Evolutionary conservation across 2,113 vertebrate species (phyloP).

Genomic region (Eretmochelys imbricata): DNA sequence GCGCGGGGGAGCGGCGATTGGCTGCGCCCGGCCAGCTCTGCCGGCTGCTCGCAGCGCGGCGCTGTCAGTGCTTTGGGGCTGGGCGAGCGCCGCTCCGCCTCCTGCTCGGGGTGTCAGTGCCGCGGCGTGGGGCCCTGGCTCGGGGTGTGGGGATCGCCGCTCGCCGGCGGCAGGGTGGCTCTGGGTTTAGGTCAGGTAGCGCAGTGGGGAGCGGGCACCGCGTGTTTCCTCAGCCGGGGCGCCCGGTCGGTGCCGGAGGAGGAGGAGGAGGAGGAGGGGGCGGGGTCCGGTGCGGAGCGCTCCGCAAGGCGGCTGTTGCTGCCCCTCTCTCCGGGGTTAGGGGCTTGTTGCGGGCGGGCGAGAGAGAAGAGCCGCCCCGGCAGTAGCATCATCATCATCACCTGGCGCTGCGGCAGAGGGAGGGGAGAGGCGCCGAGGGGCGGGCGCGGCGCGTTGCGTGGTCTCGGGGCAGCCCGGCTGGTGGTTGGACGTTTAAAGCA

Average conservation of each 20-base stretch:
- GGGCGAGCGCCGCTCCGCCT: not conserved
- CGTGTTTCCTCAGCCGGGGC: not conserved
- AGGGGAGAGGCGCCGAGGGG: not conserved
- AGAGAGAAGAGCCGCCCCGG: not conserved
- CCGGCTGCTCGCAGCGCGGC: not conserved
- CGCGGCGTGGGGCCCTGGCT: not conserved
- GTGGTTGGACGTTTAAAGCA: slow-evolving; percentile 53
- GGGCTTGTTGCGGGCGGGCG: not conserved
- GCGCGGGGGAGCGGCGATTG: not conserved
- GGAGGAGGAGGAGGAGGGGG: not conserved
- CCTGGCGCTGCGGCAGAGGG: slow-evolving; percentile 41
- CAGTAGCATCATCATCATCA: slow-evolving; percentile 9
- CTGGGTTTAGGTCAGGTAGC: not conserved
- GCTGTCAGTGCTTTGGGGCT: not conserved
- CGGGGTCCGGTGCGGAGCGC: not conserved
- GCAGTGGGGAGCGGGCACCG: not conserved
- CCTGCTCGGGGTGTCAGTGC: not conserved
- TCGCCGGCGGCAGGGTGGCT: not conserved
- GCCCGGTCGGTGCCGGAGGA: not conserved
- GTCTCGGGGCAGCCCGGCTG: slow-evolving; percentile 21
- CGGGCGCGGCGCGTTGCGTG: not conserved
- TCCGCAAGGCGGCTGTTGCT: not conserved
- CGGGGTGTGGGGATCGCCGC: not conserved
- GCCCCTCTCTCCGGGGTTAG: too few relatives aligned
- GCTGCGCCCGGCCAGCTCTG: not conserved